These are phyloP conservation scores for Criorhina ranunculi DNA, from an alignment of 2,888 invertebrate species.

Conservation along the genomic window DNA sequence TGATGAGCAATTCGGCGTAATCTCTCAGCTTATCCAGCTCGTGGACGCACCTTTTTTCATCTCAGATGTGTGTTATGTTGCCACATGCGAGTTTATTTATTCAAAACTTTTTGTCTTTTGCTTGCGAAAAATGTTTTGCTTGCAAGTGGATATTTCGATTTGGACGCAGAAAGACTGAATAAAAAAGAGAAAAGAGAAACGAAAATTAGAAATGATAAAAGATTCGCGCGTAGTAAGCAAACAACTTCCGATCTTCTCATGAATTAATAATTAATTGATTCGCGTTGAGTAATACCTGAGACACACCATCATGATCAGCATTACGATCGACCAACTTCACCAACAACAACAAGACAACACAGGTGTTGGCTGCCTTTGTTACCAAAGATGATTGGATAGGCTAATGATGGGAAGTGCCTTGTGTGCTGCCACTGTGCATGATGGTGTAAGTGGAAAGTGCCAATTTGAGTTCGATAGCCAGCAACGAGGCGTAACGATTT, in stretches of 20 bases:
- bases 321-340: neutral
- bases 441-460: slow-evolving; percentile 64
- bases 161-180: neutral
- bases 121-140: neutral
- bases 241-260: slow-evolving; percentile 58
- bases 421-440: neutral
- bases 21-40: slow-evolving; percentile 19
- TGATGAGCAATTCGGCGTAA: slow-evolving; percentile 33
- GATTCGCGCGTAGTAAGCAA: slow-evolving; percentile 28
- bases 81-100: slow-evolving; percentile 8
- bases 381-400: slow-evolving; percentile 51
- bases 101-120: slow-evolving; percentile 1
- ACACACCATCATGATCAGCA: too few relatives aligned
- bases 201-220: slow-evolving; percentile 40
- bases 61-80: slow-evolving; percentile 43
- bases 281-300: slow-evolving; percentile 50
- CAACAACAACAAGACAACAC: slow-evolving; percentile 14
- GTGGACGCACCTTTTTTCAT: slow-evolving; percentile 45
- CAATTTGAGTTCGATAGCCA: slow-evolving; percentile 65
- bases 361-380: slow-evolving; percentile 48
- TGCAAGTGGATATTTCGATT: neutral
- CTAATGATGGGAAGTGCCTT: slow-evolving; percentile 70
- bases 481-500: slow-evolving; percentile 60
- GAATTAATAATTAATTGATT: slow-evolving; percentile 62
- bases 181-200: slow-evolving; percentile 29